Evolutionary conservation across 2,113 vertebrate species (phyloP).

Genomic region (Calonectris borealis): DNA sequence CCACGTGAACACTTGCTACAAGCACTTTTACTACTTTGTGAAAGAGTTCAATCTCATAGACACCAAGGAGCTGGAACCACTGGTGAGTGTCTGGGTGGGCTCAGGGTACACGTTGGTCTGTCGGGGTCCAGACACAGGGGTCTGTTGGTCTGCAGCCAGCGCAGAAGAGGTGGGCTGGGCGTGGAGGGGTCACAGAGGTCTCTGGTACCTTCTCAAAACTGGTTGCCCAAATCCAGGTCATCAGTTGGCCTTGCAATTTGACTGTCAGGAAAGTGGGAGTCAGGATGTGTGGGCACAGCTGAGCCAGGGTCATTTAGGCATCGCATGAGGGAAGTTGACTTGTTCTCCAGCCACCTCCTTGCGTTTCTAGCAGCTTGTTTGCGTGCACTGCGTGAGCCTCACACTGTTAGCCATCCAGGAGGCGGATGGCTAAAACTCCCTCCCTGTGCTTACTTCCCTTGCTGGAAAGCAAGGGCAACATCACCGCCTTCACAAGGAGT

Average conservation of each 20-base stretch:
- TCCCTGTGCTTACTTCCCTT: not conserved
- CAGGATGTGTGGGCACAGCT: not conserved
- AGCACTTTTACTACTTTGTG: constrained; percentile 98
- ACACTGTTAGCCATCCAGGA: too few species aligned
- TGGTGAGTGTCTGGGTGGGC: constrained; percentile 79
- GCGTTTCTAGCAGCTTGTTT: not conserved
- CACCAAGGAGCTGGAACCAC: constrained; percentile 95
- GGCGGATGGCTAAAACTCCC: not conserved
- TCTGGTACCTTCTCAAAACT: not conserved
- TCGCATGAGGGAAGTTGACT: rapidly evolving
- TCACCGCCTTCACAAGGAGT: not conserved
- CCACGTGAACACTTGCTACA: constrained; percentile 98
- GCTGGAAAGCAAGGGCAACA: not conserved
- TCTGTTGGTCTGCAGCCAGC: not conserved
- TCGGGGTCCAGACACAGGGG: not conserved
- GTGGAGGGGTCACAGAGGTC: not conserved
- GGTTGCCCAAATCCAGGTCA: not conserved
- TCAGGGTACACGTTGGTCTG: not conserved
- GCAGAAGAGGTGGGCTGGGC: not conserved
- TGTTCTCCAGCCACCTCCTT: not conserved
- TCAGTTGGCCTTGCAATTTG: not conserved
- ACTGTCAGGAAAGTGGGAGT: not conserved
- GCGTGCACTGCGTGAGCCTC: rapidly evolving
- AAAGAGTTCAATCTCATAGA: constrained; percentile 94
- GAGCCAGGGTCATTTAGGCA: not conserved